A percentile compares a stretch with the other conserved stretches of the same genome.
These are phyloP conservation scores for Pardosa pseudoannulata DNA, from an alignment of 2,888 invertebrate genomes.

Conservation along the genomic window DNA sequence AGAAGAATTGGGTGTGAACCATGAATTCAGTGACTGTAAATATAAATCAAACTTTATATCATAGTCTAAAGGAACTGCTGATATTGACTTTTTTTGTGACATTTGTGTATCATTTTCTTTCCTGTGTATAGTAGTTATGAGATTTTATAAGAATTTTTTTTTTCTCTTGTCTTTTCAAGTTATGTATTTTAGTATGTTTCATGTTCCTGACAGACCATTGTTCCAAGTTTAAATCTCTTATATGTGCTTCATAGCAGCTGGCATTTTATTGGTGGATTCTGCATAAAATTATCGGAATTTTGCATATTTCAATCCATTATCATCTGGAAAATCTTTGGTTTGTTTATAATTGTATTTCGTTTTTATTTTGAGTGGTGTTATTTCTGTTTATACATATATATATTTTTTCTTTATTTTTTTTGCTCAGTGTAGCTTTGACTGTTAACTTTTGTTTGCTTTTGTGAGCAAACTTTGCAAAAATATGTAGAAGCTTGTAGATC, in stretches of 20 bases:
- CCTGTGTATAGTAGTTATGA: constrained; percentile 13
- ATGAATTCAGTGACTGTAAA: neutral
- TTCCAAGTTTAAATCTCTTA: neutral
- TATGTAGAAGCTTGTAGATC: no score
- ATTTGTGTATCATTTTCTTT: neutral
- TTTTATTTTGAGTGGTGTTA: no score
- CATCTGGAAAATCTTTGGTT: neutral
- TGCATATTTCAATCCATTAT: neutral
- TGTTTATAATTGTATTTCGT: neutral
- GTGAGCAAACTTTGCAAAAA: no score
- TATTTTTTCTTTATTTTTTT: no score
- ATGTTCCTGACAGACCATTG: neutral
- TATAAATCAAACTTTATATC: neutral
- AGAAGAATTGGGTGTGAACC: constrained; percentile 32
- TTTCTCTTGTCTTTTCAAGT: neutral
- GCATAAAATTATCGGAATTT: neutral
- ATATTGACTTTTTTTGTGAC: neutral
- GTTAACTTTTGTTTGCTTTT: no score
- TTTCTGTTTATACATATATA: neutral
- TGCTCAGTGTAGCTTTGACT: neutral
- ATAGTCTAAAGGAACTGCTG: neutral
- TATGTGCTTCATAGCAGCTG: neutral
- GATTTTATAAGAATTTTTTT: constrained; percentile 1
- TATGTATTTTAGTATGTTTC: constrained; percentile 4
- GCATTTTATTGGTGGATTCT: neutral